Base-by-base conservation (phyloP, 2,113 vertebrate species). In the Hylia prasina region DNA sequence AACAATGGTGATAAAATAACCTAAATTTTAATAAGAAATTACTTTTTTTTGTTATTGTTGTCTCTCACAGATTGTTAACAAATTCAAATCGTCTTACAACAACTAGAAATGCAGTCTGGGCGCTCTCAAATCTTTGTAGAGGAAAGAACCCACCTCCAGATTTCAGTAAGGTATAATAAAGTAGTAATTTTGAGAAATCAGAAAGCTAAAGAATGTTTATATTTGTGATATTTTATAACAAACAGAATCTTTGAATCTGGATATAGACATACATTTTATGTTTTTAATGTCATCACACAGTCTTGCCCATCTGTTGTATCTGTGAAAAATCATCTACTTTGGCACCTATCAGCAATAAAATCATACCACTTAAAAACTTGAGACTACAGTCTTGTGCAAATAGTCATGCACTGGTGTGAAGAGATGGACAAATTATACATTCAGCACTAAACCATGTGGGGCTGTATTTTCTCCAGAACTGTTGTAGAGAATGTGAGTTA, bases 111-210 rank as follows among this genome's bases (percentile, higher is more conserved):
- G 99, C 99, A 45, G 99, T 99, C 13, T 99, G 99, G 99, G 99
- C 99, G 5, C 98, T 99, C 60, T 99, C 99, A 54, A 99, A 99
- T 96, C 98, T 99, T 77, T 99, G 99, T 96, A 98, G 99, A 97
- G 99, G 99, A 73, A 99, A 99, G 97, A 99, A 99, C 89, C 99
- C 99, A 64, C 99, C 99, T 96, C 99, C 99, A 73, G 98, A 99
- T 92, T 99, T 99, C 82, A 98, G 97, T 91, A 99, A 99, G 98
- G 99, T 99, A 97, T 92, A 96, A 84, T 13, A 76, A 89, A 96
- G 42, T 71, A 56, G 11, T 96, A 21, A 23, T 75, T 63, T 82
- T 89, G 44, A 54, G 63, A 93, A 90, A 42, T 50, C 9, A 13
- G 53, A 54, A 87, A 90, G 37, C n/a, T 78, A 31, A 81, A 78